phyloP scores from a whole-genome alignment of 2,888 invertebrate genomes.

The Anthrax anthrax region DNA sequence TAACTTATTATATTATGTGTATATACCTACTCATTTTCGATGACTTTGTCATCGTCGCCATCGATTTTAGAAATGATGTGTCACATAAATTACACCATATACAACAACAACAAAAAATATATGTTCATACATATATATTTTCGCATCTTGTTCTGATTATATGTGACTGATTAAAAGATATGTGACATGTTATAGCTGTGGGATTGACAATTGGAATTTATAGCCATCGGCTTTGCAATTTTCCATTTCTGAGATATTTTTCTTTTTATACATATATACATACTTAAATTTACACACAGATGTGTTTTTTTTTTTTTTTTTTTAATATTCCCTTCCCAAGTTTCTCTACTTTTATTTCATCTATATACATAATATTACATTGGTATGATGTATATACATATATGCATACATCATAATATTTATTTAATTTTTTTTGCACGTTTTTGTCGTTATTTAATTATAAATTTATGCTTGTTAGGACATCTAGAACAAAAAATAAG shows the following conservation, averaged over 20 bases:
- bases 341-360: too few species aligned
- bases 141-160: slow-evolving; percentile 14
- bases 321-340: too few species aligned
- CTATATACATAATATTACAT: too few species aligned
- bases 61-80: slow-evolving; percentile 15
- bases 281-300: too few species aligned
- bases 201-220: slow-evolving; percentile 15
- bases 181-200: slow-evolving; percentile 13
- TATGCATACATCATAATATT: background rate
- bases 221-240: slow-evolving; percentile 6
- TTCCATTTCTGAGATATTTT: background rate
- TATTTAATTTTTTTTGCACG: too few species aligned
- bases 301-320: too few species aligned
- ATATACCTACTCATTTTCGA: slow-evolving; percentile 1
- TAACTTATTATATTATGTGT: background rate
- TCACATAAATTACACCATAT: slow-evolving; percentile 14
- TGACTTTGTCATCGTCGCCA: slow-evolving; percentile 8
- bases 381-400: too few species aligned
- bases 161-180: slow-evolving; percentile 16
- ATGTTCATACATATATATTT: slow-evolving; percentile 1
- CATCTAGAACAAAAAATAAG: too few species aligned
- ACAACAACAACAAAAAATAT: background rate
- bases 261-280: background rate
- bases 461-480: too few species aligned
- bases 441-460: too few species aligned